Base-by-base conservation (phyloP, 2,888 invertebrate genomes). In the Tuta absoluta region DNA sequence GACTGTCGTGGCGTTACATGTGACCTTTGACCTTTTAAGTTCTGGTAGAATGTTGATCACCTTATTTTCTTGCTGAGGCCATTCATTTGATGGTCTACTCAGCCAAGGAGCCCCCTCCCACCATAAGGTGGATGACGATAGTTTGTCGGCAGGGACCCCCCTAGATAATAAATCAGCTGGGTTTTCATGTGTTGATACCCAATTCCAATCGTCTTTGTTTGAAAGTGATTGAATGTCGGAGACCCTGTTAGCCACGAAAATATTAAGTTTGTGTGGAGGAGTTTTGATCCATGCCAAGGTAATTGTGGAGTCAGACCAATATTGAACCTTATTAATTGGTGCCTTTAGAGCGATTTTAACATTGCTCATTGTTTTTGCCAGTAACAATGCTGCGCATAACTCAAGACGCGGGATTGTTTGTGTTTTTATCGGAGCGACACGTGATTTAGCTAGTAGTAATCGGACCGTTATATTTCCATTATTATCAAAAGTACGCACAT, bases 301-400 rank as follows among this genome's bases (percentile, higher is more conserved):
- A 19, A 48, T 48, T 2, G 48, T 48, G 19, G 48, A 48, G 8
- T 48, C 48, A 1, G 48, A n/a, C 79, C 80, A 53, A 28, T 28
- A 28, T 28, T 28, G 28, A 28, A 28, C 5, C 28, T 28, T 28
- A 28, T 28, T 5, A 4, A 28, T 28, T 4, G 28, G 5, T 2
- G 5, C 2, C 28, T 28, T 28, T 28, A 28, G 28, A 28, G 28
- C 28, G 28, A 5, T 28, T 28, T 28, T 28, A 4, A 28, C 28
- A 5, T 28, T 28, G 28, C 5, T 2, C 28, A 28, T 28, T 28
- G 28, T 28, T 28, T 28, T 28, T 28, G 28, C 28, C 5, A 28
- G 5, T 28, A 28, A 28, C 5, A 28, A 28, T 4, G 3, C 5
- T 5, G 28, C 2, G 28, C 28, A 28, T 28, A 28, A 5, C 5